Evolutionary conservation across 1,140 invertebrate species (phyloP).

Genomic region (Eumaeus atala): DNA sequence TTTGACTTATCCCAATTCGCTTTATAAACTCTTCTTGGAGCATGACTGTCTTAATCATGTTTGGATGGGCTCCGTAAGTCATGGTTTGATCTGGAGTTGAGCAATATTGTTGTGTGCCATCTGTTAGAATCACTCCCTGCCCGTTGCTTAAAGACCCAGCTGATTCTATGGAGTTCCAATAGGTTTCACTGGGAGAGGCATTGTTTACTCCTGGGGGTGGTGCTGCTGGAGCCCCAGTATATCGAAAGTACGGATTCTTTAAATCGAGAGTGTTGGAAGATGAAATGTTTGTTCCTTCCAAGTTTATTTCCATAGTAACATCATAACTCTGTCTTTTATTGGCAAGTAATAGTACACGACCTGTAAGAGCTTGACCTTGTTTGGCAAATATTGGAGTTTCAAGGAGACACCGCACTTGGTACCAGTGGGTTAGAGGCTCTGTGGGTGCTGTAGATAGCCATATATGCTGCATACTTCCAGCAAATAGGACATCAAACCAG

Average conservation of each 20-base stretch:
- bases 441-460: conserved; percentile 99
- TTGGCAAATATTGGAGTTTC: conserved; percentile 96
- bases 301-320: conserved; percentile 95
- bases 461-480: conserved; percentile 90
- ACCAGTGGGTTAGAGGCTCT: conserved; percentile 99
- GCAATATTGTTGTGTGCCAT: conserved; percentile 63
- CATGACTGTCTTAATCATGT: conserved; percentile 73
- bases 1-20: conserved; percentile 72
- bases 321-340: conserved; percentile 99
- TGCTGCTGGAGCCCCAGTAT: conserved; percentile 89
- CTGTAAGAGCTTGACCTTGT: conserved; percentile 93
- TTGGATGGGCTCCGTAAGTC: conserved; percentile 55
- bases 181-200: conserved; percentile 92
- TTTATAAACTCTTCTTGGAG: conserved; percentile 73
- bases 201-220: conserved; percentile 92
- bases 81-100: conserved; percentile 55
- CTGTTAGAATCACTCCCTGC: conserved; percentile 57
- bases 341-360: conserved; percentile 90
- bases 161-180: conserved; percentile 89
- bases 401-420: conserved; percentile 97
- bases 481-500: conserved; percentile 99
- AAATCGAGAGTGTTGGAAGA: conserved; percentile 95
- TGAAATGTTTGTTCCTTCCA: conserved; percentile 89
- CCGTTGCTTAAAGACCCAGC: conserved; percentile 69
- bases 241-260: conserved; percentile 99